These are phyloP conservation scores for Pyrocephalus nanus DNA, from an alignment of 2,797 vertebrate species.

Conservation along the genomic window DNA sequence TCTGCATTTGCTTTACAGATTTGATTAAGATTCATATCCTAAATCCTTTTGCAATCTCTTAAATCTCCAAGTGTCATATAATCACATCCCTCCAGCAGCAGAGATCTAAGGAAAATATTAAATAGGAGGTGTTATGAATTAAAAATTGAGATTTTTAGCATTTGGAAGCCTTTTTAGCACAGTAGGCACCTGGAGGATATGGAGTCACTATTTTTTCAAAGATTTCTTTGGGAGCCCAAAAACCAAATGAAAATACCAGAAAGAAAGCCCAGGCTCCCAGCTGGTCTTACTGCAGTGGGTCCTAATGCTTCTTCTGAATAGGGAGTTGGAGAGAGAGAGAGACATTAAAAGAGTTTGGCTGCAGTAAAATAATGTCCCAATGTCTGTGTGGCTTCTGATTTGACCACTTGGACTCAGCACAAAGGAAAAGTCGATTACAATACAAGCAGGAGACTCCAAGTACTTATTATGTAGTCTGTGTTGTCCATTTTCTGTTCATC, in stretches of 20 bases:
- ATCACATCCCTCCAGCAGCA: constrained; percentile 5
- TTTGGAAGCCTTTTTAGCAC: neutral
- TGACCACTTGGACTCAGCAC: neutral
- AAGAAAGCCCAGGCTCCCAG: neutral
- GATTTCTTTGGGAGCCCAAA: neutral
- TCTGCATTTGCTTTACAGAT: constrained; percentile 32
- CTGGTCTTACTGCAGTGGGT: neutral
- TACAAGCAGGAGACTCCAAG: neutral
- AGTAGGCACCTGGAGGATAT: neutral
- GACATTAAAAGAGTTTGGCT: neutral
- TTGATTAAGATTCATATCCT: constrained; percentile 35
- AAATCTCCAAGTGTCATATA: constrained; percentile 34
- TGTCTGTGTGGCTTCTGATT: neutral
- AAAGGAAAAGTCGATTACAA: neutral
- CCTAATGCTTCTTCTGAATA: neutral
- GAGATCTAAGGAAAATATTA: constrained; percentile 34
- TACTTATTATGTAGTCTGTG: neutral
- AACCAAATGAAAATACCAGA: neutral
- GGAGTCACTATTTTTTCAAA: neutral
- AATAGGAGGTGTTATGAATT: neutral
- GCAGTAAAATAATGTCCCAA: neutral
- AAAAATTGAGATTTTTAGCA: neutral
- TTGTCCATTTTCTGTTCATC: constrained; percentile 9
- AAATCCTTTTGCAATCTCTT: constrained; percentile 48
- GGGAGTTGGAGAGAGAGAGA: neutral